These are phyloP conservation scores for Leucophenga maculata DNA, from an alignment of 2,888 invertebrate genomes.

Conservation along the genomic window DNA sequence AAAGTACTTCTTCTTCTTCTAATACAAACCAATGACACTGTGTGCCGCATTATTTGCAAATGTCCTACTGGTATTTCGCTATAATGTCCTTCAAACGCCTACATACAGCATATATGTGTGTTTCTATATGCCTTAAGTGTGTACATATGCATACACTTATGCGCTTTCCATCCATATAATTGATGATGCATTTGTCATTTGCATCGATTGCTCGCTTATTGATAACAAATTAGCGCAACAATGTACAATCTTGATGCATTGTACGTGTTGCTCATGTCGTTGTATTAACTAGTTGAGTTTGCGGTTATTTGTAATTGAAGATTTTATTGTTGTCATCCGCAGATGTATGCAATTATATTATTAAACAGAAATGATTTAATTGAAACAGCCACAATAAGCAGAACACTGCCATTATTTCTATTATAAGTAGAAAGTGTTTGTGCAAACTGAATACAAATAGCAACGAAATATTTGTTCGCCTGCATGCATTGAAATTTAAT, in stretches of 20 bases:
- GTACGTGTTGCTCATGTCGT: not conserved
- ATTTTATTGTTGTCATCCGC: not conserved
- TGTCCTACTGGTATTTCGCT: too few relatives aligned
- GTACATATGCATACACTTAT: too few relatives aligned
- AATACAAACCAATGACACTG: too few relatives aligned
- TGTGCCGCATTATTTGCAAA: too few relatives aligned
- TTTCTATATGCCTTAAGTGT: too few relatives aligned
- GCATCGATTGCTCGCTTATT: conserved; percentile 1
- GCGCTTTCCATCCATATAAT: not conserved
- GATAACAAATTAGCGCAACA: conserved; percentile 12
- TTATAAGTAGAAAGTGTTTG: not conserved
- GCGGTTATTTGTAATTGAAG: conserved; percentile 13
- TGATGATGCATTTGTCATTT: conserved; percentile 18
- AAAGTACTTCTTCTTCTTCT: too few relatives aligned
- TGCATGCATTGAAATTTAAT: not conserved
- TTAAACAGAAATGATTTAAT: not conserved
- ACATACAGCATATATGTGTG: too few relatives aligned
- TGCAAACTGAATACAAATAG: not conserved
- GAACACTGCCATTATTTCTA: not conserved
- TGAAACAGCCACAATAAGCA: not conserved
- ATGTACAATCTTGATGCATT: not conserved
- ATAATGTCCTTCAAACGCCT: too few relatives aligned
- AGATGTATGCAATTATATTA: not conserved
- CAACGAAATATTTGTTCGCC: not conserved
- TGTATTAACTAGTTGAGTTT: not conserved